Conservation (phyloP, 2,888 invertebrate genomes). For the Ormyrus rosae region DNA sequence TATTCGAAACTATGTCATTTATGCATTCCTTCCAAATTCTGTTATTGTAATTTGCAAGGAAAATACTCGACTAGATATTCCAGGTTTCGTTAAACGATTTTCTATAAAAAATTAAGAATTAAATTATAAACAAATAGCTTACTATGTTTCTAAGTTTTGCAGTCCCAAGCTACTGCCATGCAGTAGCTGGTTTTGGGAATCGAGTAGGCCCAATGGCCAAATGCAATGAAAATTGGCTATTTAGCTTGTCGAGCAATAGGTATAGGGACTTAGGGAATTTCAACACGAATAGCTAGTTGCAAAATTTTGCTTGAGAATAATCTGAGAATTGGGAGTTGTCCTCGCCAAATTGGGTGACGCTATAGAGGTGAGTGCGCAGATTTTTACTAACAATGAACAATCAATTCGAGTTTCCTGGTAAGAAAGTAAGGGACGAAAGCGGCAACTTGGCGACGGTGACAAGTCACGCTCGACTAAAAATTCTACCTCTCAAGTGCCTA, state of each 20-base stretch:
- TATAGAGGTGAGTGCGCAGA: too few species aligned
- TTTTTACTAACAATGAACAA: slow-evolving; percentile 26
- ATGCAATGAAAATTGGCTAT: too few species aligned
- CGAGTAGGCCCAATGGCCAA: too few species aligned
- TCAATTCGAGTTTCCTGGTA: slow-evolving; percentile 32
- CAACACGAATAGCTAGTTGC: too few species aligned
- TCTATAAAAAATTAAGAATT: neutral
- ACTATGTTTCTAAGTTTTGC: too few species aligned
- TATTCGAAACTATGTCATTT: slow-evolving; percentile 66
- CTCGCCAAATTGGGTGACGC: too few species aligned
- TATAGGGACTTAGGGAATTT: too few species aligned
- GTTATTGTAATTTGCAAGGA: slow-evolving; percentile 55
- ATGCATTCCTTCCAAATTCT: slow-evolving; percentile 62
- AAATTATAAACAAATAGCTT: neutral
- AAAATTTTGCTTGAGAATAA: too few species aligned
- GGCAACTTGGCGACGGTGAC: slow-evolving; percentile 19
- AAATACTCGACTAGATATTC: slow-evolving; percentile 50
- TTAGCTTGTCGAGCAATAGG: too few species aligned
- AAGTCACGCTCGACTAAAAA: neutral
- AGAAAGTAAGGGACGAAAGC: neutral
- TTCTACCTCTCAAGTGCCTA: slow-evolving; percentile 27
- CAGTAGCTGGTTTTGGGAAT: too few species aligned
- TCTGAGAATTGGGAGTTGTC: too few species aligned
- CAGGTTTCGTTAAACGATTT: slow-evolving; percentile 30
- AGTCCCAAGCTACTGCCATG: too few species aligned